These are phyloP conservation scores for Pseudobourletiella spinata DNA, from an alignment of 1,140 invertebrate genomes.

Conservation along the genomic window DNA sequence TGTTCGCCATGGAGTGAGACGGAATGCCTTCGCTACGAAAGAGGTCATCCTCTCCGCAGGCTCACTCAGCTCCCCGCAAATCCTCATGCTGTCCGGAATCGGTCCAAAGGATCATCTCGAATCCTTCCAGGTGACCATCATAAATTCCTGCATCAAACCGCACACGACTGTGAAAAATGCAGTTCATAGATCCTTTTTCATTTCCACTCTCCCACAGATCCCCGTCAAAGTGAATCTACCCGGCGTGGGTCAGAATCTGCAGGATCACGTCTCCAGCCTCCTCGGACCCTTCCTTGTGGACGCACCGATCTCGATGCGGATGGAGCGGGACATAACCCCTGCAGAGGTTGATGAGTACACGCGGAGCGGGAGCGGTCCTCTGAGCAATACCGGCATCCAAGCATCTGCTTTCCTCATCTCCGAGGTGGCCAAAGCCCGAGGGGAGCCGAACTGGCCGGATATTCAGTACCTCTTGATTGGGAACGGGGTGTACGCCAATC, in stretches of 20 bases:
- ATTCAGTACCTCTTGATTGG: constrained; percentile 20
- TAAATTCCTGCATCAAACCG: too few relatives aligned
- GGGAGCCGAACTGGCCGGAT: constrained; percentile 22
- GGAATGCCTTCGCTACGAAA: too few relatives aligned
- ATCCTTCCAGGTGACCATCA: too few relatives aligned
- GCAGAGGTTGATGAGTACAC: constrained; percentile 1
- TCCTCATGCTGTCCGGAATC: too few relatives aligned
- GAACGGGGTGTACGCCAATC: background rate
- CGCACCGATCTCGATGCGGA: background rate
- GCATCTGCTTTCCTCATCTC: constrained; percentile 15
- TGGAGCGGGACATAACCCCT: constrained; percentile 22
- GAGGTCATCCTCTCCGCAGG: too few relatives aligned
- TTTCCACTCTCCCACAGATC: background rate
- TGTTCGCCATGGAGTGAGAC: too few relatives aligned
- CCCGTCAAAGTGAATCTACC: background rate
- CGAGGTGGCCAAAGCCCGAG: constrained; percentile 13
- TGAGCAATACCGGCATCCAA: constrained; percentile 15
- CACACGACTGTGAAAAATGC: too few relatives aligned
- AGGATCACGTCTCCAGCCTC: constrained; percentile 40
- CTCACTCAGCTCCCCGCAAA: too few relatives aligned
- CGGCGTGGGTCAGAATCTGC: constrained; percentile 36
- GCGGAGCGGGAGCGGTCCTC: background rate
- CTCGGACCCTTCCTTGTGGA: constrained; percentile 23
- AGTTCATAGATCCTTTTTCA: too few relatives aligned
- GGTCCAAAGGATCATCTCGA: too few relatives aligned